phyloP scores from a whole-genome alignment of 2,888 invertebrate genomes.

The Pachliopta kotzebuea region DNA sequence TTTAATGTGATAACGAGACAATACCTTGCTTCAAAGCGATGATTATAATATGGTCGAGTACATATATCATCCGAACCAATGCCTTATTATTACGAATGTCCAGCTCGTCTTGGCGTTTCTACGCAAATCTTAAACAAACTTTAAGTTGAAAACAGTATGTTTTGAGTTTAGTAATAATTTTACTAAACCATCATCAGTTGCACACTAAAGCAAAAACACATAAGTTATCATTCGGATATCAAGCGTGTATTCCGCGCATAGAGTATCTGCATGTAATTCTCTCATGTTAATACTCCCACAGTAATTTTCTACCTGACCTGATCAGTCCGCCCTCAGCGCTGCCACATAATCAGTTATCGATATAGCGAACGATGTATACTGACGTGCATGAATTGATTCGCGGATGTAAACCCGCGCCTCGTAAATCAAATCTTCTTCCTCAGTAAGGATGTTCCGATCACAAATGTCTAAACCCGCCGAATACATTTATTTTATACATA shows the following conservation, averaged over 20 bases:
- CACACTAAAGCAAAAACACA: not conserved
- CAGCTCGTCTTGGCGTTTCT: too few relatives aligned
- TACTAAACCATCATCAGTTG: not conserved
- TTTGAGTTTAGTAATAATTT: not conserved
- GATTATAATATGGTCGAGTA: too few relatives aligned
- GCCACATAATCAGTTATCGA: slow-evolving; percentile 29
- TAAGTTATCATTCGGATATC: not conserved
- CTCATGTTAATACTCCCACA: slow-evolving; percentile 23
- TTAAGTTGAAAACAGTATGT: not conserved
- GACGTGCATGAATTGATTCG: slow-evolving; percentile 36
- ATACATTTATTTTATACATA: not conserved
- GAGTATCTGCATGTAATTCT: slow-evolving; percentile 2
- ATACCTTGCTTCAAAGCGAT: too few relatives aligned
- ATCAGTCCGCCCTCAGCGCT: slow-evolving; percentile 7
- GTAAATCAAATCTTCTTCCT: slow-evolving; percentile 30
- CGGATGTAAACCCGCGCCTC: slow-evolving; percentile 21
- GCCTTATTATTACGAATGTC: too few relatives aligned
- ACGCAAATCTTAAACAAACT: too few relatives aligned
- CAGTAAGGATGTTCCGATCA: not conserved
- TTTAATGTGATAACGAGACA: too few relatives aligned
- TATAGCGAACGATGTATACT: slow-evolving; percentile 29
- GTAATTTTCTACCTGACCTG: slow-evolving; percentile 25
- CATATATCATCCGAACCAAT: too few relatives aligned
- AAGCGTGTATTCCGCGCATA: not conserved
- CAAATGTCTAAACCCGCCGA: not conserved